phyloP scores from a whole-genome alignment of 2,113 vertebrate species.

The Oceanodroma tethys region DNA sequence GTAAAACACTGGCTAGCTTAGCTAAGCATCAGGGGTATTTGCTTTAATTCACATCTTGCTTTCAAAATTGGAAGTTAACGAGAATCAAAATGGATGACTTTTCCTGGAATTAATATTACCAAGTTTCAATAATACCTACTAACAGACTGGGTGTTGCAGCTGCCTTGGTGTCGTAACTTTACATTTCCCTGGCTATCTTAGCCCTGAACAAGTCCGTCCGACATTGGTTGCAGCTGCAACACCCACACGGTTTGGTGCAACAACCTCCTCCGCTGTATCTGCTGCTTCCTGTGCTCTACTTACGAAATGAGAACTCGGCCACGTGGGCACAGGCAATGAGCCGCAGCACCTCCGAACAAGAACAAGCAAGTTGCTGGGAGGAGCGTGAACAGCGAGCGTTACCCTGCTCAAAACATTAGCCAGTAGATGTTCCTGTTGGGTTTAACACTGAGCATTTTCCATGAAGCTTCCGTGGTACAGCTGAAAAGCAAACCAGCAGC shows the following conservation, averaged over 20 bases:
- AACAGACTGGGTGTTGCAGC: neutral
- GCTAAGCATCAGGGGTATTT: neutral
- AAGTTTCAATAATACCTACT: neutral
- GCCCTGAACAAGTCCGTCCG: neutral
- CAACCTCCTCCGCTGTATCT: neutral
- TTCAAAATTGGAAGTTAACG: neutral
- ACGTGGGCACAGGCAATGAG: neutral
- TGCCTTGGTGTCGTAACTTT: neutral
- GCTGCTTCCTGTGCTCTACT: neutral
- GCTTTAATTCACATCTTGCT: neutral
- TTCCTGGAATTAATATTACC: neutral
- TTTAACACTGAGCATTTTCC: neutral
- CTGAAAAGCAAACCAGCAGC: neutral
- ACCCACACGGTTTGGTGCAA: neutral
- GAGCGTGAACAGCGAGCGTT: neutral
- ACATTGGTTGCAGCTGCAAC: neutral
- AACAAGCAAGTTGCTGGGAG: neutral
- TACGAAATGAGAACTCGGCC: neutral
- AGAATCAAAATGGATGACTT: neutral
- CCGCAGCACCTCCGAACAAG: neutral
- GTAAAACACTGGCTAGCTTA: neutral
- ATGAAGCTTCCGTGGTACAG: neutral
- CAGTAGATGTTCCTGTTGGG: neutral
- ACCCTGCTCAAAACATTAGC: neutral
- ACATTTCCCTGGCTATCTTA: neutral